These are phyloP conservation scores for Rotaria socialis DNA, from an alignment of 2,888 invertebrate genomes.

Conservation along the genomic window DNA sequence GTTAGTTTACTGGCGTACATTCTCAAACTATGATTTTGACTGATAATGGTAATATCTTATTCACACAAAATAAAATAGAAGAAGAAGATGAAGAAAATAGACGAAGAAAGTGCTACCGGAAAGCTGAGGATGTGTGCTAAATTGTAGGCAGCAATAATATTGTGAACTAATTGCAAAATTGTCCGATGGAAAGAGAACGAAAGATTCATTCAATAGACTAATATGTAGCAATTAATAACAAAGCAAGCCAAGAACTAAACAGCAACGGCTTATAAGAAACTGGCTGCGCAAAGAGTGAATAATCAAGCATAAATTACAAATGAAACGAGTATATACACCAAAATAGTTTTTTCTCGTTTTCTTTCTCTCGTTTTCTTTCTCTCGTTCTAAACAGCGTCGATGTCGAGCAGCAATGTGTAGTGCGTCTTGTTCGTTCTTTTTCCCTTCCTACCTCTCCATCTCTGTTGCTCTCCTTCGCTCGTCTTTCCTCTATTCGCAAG, in stretches of 20 bases:
- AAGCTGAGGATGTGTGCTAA: not conserved
- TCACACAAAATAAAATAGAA: too few species aligned
- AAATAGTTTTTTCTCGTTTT: not conserved
- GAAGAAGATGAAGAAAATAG: too few species aligned
- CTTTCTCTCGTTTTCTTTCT: not conserved
- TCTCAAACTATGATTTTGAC: not conserved
- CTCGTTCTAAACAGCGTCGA: not conserved
- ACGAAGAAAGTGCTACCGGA: not conserved
- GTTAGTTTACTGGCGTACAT: not conserved
- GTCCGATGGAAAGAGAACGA: not conserved
- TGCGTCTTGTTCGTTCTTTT: not conserved
- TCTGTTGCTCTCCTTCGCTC: not conserved
- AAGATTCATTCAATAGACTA: not conserved
- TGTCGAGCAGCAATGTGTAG: not conserved
- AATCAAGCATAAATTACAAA: constrained; percentile 18
- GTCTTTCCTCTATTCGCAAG: not conserved
- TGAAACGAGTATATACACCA: not conserved
- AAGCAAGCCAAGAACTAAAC: not conserved
- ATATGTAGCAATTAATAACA: not conserved
- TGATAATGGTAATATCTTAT: not conserved
- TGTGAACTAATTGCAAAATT: not conserved
- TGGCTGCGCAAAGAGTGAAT: not conserved
- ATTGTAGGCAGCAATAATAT: not conserved
- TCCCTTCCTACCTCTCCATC: not conserved
- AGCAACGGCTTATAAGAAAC: not conserved